Conservation (phyloP, 2,888 invertebrate genomes). For the Synergus umbraculus region DNA sequence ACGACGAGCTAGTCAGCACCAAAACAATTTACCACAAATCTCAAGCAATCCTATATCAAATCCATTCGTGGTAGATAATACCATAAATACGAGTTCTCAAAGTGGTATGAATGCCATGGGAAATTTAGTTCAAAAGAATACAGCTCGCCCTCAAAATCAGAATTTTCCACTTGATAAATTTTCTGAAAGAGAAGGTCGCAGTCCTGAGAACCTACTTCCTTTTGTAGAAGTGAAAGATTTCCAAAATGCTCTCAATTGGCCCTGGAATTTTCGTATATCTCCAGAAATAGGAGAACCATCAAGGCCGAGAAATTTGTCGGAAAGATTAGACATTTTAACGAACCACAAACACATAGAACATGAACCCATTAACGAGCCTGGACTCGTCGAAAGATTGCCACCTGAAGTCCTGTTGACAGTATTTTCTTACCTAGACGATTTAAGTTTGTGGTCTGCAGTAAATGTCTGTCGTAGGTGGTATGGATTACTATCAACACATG, state of each 20-base stretch:
- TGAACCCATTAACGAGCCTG: conserved; percentile 78
- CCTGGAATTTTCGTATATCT: conserved; percentile 60
- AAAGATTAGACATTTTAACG: conserved; percentile 82
- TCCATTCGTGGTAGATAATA: conserved; percentile 52
- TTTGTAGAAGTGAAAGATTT: conserved; percentile 57
- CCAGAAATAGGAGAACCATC: conserved; percentile 74
- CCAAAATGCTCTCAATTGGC: conserved; percentile 54
- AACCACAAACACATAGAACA: conserved; percentile 76
- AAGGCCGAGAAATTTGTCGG: conserved; percentile 80
- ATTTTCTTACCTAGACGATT: conserved; percentile 93
- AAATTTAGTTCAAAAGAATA: conserved; percentile 6
- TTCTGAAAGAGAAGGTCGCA: conserved; percentile 61
- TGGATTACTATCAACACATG: conserved; percentile 87
- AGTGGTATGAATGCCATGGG: conserved; percentile 10
- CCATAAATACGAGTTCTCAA: conserved; percentile 39
- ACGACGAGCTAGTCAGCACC: conserved; percentile 75
- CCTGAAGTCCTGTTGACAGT: conserved; percentile 91
- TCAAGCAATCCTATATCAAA: conserved; percentile 57
- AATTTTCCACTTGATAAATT: conserved; percentile 56
- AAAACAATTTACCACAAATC: conserved; percentile 67
- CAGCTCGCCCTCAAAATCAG: not conserved
- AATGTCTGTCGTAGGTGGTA: conserved; percentile 93
- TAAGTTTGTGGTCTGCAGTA: conserved; percentile 93
- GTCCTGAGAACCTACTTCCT: conserved; percentile 58
- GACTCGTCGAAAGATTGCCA: conserved; percentile 84